Percentiles rank a stretch among this genome's conserved stretches.
Evolutionary conservation across 30 jellyfish, hydroid and myxozoan species (phyloP).

Genomic region (Mastigias papua): DNA sequence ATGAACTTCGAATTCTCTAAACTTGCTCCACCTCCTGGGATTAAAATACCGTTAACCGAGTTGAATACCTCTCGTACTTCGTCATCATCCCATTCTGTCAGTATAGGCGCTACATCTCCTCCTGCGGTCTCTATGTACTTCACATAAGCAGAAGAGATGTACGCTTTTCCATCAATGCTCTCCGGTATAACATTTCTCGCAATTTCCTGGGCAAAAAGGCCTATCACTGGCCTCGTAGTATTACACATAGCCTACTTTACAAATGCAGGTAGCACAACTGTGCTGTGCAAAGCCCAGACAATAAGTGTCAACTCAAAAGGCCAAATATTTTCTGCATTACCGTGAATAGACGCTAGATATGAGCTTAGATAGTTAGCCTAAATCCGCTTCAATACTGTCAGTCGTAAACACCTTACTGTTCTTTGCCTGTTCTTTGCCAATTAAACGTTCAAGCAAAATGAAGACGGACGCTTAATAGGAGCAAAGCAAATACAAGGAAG

Average conservation of each 20-base stretch:
- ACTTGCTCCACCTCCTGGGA: slow-evolving; percentile 91
- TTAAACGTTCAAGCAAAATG: too few species aligned
- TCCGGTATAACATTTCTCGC: slow-evolving; percentile 38
- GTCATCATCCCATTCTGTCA: slow-evolving; percentile 28
- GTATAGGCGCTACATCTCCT: slow-evolving; percentile 78
- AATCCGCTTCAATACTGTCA: too few species aligned
- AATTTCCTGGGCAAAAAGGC: slow-evolving; percentile 69
- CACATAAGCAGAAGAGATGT: slow-evolving; percentile 79
- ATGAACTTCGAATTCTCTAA: slow-evolving; percentile 58
- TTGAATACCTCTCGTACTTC: slow-evolving; percentile 40
- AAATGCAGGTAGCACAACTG: not conserved
- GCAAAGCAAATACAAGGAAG: too few species aligned
- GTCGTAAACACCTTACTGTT: too few species aligned
- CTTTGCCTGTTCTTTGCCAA: too few species aligned
- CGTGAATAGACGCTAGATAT: not conserved
- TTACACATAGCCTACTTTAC: not conserved
- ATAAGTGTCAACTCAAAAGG: not conserved
- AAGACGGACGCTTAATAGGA: too few species aligned
- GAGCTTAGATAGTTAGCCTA: too few species aligned
- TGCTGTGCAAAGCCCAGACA: not conserved
- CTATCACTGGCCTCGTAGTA: slow-evolving; percentile 60
- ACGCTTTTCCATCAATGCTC: slow-evolving; percentile 38
- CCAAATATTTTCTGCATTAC: not conserved
- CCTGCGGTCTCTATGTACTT: slow-evolving; percentile 79
- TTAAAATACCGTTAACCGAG: slow-evolving; percentile 69